A percentile compares a stretch with the other conserved stretches of the same genome.
Conservation (phyloP, 2,797 vertebrate genomes). For the Enteromius thamalakanensis region DNA sequence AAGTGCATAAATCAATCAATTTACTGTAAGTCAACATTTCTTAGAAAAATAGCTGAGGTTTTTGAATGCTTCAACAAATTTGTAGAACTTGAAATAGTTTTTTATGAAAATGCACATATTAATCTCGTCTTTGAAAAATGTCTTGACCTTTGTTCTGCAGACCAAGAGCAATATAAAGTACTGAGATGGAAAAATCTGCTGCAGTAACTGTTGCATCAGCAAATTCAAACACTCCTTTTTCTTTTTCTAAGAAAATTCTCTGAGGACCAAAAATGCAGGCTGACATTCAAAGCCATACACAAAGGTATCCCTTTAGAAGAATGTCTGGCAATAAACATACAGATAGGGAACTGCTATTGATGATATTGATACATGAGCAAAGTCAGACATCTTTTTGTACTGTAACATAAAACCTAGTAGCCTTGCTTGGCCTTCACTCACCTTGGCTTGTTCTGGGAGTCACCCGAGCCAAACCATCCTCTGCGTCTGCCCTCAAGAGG, state of each 20-base stretch:
- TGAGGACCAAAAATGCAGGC: constrained; percentile 25
- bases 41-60: constrained; percentile 28
- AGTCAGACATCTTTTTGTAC: constrained; percentile 6
- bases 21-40: background rate
- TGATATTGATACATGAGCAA: constrained; percentile 9
- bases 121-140: constrained; percentile 5
- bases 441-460: constrained; percentile 92
- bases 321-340: background rate
- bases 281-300: constrained; percentile 7
- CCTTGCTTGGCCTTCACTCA: constrained; percentile 72
- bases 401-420: constrained; percentile 36
- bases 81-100: background rate
- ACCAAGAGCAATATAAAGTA: constrained; percentile 14
- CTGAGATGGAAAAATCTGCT: constrained; percentile 26
- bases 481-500: constrained; percentile 81
- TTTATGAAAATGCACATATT: constrained; percentile 8
- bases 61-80: constrained; percentile 39
- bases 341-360: constrained; percentile 10
- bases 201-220: constrained; percentile 28
- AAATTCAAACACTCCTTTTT: constrained; percentile 4
- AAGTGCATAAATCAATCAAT: constrained; percentile 13
- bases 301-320: constrained; percentile 3
- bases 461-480: constrained; percentile 87
- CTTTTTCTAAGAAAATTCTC: constrained; percentile 18
- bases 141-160: constrained; percentile 11